Percentiles rank a stretch among this genome's conserved stretches.
Evolutionary conservation across 2,797 vertebrate species (phyloP).

Genomic region (Karalla daura): DNA sequence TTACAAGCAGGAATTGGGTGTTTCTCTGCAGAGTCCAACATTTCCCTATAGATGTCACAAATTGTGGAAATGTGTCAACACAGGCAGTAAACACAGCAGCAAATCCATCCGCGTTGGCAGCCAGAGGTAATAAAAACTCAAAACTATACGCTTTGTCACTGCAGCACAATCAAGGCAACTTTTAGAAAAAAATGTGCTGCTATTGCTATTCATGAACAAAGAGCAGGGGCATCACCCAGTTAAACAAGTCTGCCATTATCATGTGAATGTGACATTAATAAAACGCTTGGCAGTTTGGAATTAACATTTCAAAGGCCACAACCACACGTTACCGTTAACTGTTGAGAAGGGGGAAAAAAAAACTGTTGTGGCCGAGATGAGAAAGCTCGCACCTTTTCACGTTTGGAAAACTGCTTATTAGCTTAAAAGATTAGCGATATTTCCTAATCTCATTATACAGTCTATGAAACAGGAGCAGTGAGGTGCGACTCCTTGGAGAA

Average conservation of each 20-base stretch:
- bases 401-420: slow-evolving; percentile 64
- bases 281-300: slow-evolving; percentile 3
- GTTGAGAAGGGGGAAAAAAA: slow-evolving; percentile 19
- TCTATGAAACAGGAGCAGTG: slow-evolving; percentile 58
- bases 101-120: slow-evolving; percentile 41
- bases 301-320: slow-evolving; percentile 12
- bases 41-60: slow-evolving; percentile 42
- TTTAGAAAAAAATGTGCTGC: slow-evolving; percentile 15
- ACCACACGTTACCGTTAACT: background rate
- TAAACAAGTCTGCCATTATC: slow-evolving; percentile 18
- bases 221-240: background rate
- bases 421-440: slow-evolving; percentile 68
- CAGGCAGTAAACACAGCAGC: slow-evolving; percentile 36
- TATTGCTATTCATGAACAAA: slow-evolving; percentile 18
- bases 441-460: slow-evolving; percentile 67
- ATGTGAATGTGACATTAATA: slow-evolving; percentile 8
- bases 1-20: slow-evolving; percentile 16
- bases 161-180: slow-evolving; percentile 32
- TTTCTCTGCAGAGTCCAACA: slow-evolving; percentile 15
- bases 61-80: slow-evolving; percentile 41
- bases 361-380: slow-evolving; percentile 7
- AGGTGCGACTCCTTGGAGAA: slow-evolving; percentile 62
- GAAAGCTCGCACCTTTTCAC: slow-evolving; percentile 38
- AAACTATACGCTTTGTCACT: slow-evolving; percentile 43
- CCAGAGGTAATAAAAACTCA: slow-evolving; percentile 41